Evolutionary conservation across 2,113 vertebrate species (phyloP).

Genomic region (Actenoides hombroni): DNA sequence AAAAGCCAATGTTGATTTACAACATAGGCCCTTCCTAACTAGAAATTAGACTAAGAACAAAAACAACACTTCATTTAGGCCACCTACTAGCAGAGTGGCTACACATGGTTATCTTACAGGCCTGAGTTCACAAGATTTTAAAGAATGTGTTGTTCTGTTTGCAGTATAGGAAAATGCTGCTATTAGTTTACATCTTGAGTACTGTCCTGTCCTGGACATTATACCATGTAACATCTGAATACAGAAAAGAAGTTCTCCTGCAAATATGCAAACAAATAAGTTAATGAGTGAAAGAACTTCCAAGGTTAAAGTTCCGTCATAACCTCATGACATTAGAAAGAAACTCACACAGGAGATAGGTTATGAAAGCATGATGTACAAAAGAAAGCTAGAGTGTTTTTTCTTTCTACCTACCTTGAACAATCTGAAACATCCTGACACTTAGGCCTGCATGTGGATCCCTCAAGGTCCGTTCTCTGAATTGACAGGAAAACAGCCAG

Average conservation of each 20-base stretch:
- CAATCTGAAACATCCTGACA: conserved; percentile 65
- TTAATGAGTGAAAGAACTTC: neutral
- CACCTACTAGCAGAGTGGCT: neutral
- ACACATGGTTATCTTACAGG: neutral
- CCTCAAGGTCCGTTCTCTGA: conserved; percentile 68
- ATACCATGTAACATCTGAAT: neutral
- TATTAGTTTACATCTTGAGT: neutral
- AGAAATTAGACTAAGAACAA: neutral
- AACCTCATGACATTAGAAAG: neutral
- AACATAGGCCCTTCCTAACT: neutral
- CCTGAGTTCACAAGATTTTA: neutral
- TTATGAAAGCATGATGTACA: neutral
- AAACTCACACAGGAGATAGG: neutral
- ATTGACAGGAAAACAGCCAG: conserved; percentile 50
- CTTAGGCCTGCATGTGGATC: conserved; percentile 66
- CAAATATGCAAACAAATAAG: neutral
- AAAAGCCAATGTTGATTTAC: neutral
- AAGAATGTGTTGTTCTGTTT: neutral
- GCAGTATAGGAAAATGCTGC: neutral
- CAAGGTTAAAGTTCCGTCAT: neutral
- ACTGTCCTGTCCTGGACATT: neutral
- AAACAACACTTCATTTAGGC: neutral
- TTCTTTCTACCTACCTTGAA: conserved; percentile 56
- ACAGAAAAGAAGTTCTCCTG: neutral
- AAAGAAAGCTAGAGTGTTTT: neutral